Evolutionary conservation across 2,113 vertebrate genomes (phyloP).

Genomic region (Girardinichthys multiradiatus): DNA sequence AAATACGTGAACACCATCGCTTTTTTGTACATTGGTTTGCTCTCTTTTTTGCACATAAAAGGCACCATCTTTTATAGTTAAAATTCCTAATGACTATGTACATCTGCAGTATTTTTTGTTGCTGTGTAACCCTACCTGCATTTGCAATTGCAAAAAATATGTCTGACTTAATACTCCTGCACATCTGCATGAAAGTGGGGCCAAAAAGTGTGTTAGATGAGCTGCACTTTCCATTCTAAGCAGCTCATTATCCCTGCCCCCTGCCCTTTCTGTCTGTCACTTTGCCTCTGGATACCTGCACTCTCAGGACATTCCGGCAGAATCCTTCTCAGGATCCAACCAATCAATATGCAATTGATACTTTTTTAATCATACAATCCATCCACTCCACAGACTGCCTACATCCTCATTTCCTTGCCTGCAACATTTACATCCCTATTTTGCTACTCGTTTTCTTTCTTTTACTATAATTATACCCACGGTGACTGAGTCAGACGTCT

Average conservation of each 20-base stretch:
- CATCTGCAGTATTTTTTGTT: neutral
- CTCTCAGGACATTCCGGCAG: slow-evolving; percentile 44
- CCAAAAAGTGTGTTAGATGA: slow-evolving; percentile 36
- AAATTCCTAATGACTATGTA: neutral
- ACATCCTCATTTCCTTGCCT: slow-evolving; percentile 37
- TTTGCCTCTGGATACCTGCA: slow-evolving; percentile 41
- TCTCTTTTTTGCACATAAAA: neutral
- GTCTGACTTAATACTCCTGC: slow-evolving; percentile 1
- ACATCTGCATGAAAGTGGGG: slow-evolving; percentile 22
- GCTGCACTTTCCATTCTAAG: slow-evolving; percentile 36
- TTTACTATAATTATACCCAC: slow-evolving; percentile 54
- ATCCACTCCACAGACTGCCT: slow-evolving; percentile 47
- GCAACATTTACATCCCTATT: slow-evolving; percentile 21
- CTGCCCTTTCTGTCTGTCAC: slow-evolving; percentile 39
- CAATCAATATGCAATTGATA: slow-evolving; percentile 59
- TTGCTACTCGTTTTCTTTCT: slow-evolving; percentile 33
- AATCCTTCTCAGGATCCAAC: slow-evolving; percentile 42
- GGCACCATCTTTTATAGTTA: neutral
- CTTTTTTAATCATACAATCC: slow-evolving; percentile 67
- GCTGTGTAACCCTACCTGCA: neutral
- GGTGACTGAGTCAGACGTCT: slow-evolving; percentile 32
- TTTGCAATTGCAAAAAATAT: neutral
- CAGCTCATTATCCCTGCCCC: slow-evolving; percentile 52
- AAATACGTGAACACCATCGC: neutral
- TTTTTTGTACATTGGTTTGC: neutral